Conservation (phyloP, 2,797 vertebrate genomes). For the Taenioides sp. region DNA sequence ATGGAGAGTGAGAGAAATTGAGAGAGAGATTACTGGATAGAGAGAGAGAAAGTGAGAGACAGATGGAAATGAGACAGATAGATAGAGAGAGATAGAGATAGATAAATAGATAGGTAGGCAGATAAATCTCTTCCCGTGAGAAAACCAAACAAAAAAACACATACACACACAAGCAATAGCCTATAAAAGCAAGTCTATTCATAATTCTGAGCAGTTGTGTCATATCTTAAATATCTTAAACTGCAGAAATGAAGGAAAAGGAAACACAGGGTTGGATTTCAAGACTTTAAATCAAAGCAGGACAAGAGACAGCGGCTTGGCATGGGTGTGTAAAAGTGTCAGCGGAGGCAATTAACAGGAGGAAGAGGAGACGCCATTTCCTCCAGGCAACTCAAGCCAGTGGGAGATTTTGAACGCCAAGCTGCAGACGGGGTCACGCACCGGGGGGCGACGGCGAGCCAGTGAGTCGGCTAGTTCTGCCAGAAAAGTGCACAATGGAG, state of each 20-base stretch:
- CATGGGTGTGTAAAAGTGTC: slow-evolving; percentile 32
- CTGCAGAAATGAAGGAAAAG: background rate
- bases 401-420: slow-evolving; percentile 19
- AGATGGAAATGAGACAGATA: no score
- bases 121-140: slow-evolving; percentile 1
- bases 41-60: no score
- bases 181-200: background rate
- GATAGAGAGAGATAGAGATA: no score
- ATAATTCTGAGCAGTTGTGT: slow-evolving; percentile 16
- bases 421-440: slow-evolving; percentile 20
- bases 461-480: slow-evolving; percentile 9
- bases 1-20: no score
- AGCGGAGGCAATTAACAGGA: slow-evolving; percentile 38
- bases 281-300: slow-evolving; percentile 30
- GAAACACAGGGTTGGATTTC: slow-evolving; percentile 19
- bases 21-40: no score
- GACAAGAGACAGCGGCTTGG: slow-evolving; percentile 29
- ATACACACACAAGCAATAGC: background rate
- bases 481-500: background rate
- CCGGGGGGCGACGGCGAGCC: background rate
- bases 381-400: slow-evolving; percentile 10
- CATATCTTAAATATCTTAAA: slow-evolving; percentile 11
- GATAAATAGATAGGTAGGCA: no score
- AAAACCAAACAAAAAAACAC: no score
- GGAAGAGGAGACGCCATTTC: slow-evolving; percentile 6